Conservation (phyloP, 2,797 vertebrate species). For the Sebastes cheni region DNA sequence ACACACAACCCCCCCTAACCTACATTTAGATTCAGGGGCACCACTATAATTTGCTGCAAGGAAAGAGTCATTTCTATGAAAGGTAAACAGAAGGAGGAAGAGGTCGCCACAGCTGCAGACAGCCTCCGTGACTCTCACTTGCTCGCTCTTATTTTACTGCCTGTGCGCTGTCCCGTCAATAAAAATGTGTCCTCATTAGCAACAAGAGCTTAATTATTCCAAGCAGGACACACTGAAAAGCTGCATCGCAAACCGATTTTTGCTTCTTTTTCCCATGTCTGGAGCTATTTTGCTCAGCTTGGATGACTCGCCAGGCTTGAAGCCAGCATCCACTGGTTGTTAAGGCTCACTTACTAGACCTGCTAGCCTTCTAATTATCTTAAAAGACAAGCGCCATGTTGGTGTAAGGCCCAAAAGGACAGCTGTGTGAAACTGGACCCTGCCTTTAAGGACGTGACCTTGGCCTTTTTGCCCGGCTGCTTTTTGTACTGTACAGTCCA, state of each 20-base stretch:
- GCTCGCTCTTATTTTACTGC: background rate
- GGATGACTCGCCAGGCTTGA: background rate
- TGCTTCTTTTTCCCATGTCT: conserved; percentile 2
- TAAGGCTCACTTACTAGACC: conserved; percentile 19
- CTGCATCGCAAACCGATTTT: background rate
- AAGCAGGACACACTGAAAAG: background rate
- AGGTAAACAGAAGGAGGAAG: conserved; percentile 44
- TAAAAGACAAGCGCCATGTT: conserved; percentile 11
- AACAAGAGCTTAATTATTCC: background rate
- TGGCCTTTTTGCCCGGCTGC: conserved; percentile 17
- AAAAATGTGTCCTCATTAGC: background rate
- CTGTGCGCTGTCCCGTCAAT: background rate
- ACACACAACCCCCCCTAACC: conserved; percentile 9
- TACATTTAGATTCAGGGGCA: conserved; percentile 2
- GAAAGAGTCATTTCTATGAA: conserved; percentile 46
- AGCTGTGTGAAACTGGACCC: conserved; percentile 54
- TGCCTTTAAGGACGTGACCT: conserved; percentile 31
- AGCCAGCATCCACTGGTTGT: conserved; percentile 36
- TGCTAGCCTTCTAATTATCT: conserved; percentile 61
- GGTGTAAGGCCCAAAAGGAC: conserved; percentile 16
- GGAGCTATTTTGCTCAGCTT: conserved; percentile 22
- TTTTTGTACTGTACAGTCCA: background rate
- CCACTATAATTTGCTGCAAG: conserved; percentile 33
- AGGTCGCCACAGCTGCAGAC: conserved; percentile 5
- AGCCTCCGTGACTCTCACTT: background rate